Conservation (phyloP, 1,140 invertebrate genomes). For the Acromyrmex echinatior region DNA sequence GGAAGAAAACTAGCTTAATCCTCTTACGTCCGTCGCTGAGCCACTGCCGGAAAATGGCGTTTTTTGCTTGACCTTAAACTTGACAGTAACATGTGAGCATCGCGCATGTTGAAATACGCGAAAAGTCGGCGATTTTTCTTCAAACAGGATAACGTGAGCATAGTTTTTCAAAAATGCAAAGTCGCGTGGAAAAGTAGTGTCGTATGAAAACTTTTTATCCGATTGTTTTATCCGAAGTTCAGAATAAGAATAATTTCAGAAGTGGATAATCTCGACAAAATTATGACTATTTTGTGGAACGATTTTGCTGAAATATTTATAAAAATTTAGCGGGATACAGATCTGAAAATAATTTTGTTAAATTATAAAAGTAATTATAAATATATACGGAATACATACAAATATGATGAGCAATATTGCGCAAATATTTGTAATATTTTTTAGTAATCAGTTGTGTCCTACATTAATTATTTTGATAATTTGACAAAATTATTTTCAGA, state of each 20-base stretch:
- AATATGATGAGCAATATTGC: too few species aligned
- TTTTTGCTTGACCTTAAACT: slow-evolving; percentile 69
- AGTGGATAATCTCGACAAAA: neutral
- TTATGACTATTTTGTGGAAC: too few species aligned
- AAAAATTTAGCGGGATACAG: too few species aligned
- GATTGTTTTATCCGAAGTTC: neutral
- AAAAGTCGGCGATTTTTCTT: neutral
- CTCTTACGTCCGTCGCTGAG: slow-evolving; percentile 68
- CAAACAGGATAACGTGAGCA: neutral
- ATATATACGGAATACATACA: too few species aligned
- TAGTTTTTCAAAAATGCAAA: slow-evolving; percentile 27
- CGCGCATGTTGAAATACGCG: neutral
- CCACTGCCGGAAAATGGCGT: slow-evolving; percentile 66
- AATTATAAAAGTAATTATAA: neutral
- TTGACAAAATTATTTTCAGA: too few species aligned
- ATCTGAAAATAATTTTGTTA: too few species aligned
- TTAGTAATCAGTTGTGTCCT: neutral
- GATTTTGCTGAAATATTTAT: too few species aligned
- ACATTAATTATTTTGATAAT: too few species aligned
- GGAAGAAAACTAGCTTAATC: slow-evolving; percentile 72
- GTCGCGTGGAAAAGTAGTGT: neutral
- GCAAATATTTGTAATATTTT: too few species aligned
- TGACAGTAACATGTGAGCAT: slow-evolving; percentile 64
- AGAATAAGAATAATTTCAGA: neutral
- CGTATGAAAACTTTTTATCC: neutral